Evolutionary conservation across 2,888 invertebrate genomes (phyloP).

Genomic region (Xestobium rufovillosum): DNA sequence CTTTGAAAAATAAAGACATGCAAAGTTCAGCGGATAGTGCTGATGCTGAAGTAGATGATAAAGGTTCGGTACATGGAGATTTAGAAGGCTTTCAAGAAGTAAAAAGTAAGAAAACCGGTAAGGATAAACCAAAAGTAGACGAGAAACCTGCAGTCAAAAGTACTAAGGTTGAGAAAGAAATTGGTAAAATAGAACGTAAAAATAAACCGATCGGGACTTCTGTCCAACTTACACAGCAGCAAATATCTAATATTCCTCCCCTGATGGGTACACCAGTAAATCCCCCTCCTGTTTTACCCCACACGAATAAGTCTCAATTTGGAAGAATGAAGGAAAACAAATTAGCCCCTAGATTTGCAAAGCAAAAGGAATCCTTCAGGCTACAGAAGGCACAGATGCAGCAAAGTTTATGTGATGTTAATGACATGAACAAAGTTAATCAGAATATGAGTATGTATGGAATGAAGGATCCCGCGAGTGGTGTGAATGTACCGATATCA

Average conservation of each 20-base stretch:
- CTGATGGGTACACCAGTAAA: conserved; percentile 46
- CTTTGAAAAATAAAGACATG: conserved; percentile 38
- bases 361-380: conserved; percentile 56
- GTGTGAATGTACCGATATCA: conserved; percentile 62
- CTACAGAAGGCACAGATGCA: conserved; percentile 46
- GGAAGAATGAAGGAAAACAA: conserved; percentile 47
- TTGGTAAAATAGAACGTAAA: conserved; percentile 18
- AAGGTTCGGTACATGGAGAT: conserved; percentile 41
- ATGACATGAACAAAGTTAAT: conserved; percentile 46
- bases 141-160: conserved; percentile 32
- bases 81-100: conserved; percentile 79
- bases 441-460: conserved; percentile 34
- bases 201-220: conserved; percentile 25
- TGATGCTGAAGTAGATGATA: conserved; percentile 37
- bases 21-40: conserved; percentile 31
- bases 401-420: conserved; percentile 40
- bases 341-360: conserved; percentile 70
- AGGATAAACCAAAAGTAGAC: conserved; percentile 48
- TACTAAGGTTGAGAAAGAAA: conserved; percentile 21
- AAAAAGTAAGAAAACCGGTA: conserved; percentile 67
- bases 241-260: conserved; percentile 46
- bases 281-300: conserved; percentile 42
- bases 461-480: conserved; percentile 32
- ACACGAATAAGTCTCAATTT: conserved; percentile 31
- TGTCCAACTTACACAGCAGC: conserved; percentile 35